Base-by-base conservation (phyloP, 2,797 vertebrate genomes). In the Argyrosomus regius region DNA sequence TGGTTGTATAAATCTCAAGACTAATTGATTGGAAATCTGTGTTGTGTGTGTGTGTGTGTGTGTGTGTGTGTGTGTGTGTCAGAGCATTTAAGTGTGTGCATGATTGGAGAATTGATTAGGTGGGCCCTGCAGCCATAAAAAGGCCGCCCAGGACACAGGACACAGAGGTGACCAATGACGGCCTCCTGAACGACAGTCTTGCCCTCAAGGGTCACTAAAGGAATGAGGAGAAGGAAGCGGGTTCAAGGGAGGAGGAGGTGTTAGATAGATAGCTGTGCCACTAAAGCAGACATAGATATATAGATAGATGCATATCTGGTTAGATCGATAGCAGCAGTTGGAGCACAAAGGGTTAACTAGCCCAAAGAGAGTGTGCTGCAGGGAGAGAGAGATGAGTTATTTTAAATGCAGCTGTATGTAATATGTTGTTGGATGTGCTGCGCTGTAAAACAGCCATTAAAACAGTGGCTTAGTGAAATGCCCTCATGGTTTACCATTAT, bases 401-500 rank as follows among this genome's bases (percentile, higher is more conserved):
- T 86, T 80, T 80, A 84, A 83, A 78, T 63, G 68, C 83, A 88
- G 77, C 83, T 86, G 79, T 56, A 28, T 84, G 68, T 87, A 87
- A 87, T 87, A 82, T 85, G 82, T 78, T 87, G 86, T 82, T 88
- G 72, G 71, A 87, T 81, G 79, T 83, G 64, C 61, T 56, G 46
- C 18, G 43, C 58, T 83, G 75, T 93, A 87, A 91, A 93, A 89
- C 68, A 85, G 74, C 77, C 86, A 80, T 93, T 92, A 91, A 92
- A 91, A 85, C 61, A 69, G 88, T 80, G 86, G 91, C 82, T 91
- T 84, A 65, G 85, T 81, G 75, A 89, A 90, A 87, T 87, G 81
- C 83, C 85, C 82, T 84, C 75, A 87, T 85, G 88, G 88, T 89
- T 91, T 86, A 89, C 88, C 92, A 90, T 88, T 86, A 91, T 80